These are phyloP conservation scores for Dendrolimus pini DNA, from an alignment of 2,888 invertebrate species.

Conservation along the genomic window DNA sequence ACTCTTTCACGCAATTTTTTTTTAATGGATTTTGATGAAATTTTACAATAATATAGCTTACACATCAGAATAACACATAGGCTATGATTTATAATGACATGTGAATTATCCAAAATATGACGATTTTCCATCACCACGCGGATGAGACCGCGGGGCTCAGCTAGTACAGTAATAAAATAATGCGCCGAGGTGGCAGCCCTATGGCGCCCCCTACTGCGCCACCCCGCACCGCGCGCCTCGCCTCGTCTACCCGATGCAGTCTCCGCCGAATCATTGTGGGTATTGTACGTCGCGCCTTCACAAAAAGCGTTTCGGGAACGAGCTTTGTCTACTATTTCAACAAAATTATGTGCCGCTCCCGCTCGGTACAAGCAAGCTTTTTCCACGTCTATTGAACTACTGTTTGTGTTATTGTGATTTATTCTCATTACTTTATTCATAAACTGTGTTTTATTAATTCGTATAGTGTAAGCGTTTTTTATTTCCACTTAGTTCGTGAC, in stretches of 20 bases:
- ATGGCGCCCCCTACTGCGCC: conserved; percentile 45
- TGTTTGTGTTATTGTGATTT: conserved; percentile 11
- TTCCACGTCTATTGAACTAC: conserved; percentile 6
- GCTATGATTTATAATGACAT: too few species aligned
- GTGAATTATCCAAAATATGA: too few species aligned
- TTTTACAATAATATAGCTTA: too few species aligned
- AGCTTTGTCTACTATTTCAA: conserved; percentile 54
- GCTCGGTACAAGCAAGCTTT: conserved; percentile 29
- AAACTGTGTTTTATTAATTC: not conserved
- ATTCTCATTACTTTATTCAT: conserved; percentile 2
- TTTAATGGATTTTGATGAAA: too few species aligned
- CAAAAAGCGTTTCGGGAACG: conserved; percentile 56
- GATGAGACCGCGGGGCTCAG: too few species aligned
- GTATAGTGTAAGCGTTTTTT: conserved; percentile 44
- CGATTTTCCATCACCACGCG: too few species aligned
- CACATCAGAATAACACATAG: too few species aligned
- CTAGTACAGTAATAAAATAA: too few species aligned
- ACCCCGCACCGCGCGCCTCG: conserved; percentile 31
- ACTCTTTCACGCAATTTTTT: too few species aligned
- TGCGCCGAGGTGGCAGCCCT: too few species aligned
- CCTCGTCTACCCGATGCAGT: conserved; percentile 55
- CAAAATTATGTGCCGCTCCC: conserved; percentile 41
- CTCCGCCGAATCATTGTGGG: conserved; percentile 37
- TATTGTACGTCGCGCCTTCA: conserved; percentile 27
- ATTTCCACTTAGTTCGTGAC: conserved; percentile 54